Conservation (phyloP, 2,113 vertebrate species). For the Seriola aureovittata region DNA sequence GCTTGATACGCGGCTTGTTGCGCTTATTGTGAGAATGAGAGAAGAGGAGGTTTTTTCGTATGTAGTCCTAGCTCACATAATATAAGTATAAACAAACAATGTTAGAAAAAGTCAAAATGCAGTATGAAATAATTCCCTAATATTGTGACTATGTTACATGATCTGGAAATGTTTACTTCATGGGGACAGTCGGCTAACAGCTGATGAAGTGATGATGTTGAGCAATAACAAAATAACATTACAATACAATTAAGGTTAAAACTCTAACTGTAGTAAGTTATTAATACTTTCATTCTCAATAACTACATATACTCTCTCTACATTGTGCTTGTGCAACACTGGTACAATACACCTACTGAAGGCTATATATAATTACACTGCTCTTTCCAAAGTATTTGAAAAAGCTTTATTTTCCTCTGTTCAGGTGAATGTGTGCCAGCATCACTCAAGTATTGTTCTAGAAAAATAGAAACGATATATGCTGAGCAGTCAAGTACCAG, state of each 20-base stretch:
- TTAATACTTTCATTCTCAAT: background rate
- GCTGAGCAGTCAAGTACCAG: background rate
- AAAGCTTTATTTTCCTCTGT: background rate
- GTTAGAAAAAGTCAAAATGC: background rate
- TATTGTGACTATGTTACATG: too few relatives aligned
- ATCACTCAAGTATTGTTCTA: background rate
- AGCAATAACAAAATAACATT: background rate
- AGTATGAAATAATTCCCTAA: too few relatives aligned
- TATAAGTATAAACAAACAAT: background rate
- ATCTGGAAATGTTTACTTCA: too few relatives aligned
- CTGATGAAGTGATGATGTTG: too few relatives aligned
- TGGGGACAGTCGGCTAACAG: too few relatives aligned
- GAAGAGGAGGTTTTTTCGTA: slow-evolving; percentile 19
- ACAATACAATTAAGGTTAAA: too few relatives aligned
- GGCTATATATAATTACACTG: background rate
- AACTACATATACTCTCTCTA: too few relatives aligned
- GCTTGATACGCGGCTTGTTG: slow-evolving; percentile 44
- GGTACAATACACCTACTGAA: background rate
- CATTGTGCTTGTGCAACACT: background rate
- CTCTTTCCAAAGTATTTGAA: background rate
- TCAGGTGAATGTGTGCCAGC: background rate
- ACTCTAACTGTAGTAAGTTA: background rate
- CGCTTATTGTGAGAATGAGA: background rate
- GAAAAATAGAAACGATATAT: background rate
- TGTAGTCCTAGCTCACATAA: background rate